These are phyloP conservation scores for Erpobdella octoculata DNA, from an alignment of 2,888 invertebrate genomes.

Conservation along the genomic window DNA sequence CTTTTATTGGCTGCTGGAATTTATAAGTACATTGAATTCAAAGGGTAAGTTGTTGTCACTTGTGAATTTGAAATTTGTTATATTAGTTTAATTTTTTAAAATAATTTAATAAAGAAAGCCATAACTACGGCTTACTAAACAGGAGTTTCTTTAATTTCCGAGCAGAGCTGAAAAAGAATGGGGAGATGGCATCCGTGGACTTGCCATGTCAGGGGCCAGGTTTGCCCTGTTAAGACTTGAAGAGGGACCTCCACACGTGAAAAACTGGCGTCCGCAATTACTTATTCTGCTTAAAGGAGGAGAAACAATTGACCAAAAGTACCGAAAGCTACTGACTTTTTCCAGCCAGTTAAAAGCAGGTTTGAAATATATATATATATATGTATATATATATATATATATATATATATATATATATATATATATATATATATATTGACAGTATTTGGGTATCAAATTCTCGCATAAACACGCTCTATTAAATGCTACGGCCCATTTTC, in stretches of 20 bases:
- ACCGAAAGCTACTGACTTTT: constrained; percentile 85
- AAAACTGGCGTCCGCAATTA: constrained; percentile 67
- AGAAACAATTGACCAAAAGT: constrained; percentile 64
- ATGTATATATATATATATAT: neutral
- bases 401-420: neutral
- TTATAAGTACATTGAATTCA: constrained; percentile 54
- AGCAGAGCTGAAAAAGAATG: constrained; percentile 96
- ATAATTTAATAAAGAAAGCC: too few relatives aligned
- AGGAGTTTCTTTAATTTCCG: too few relatives aligned
- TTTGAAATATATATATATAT: constrained; percentile 33
- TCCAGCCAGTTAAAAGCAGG: constrained; percentile 82
- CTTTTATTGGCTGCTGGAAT: constrained; percentile 49
- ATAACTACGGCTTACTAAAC: too few relatives aligned
- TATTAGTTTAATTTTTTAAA: neutral
- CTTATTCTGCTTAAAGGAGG: constrained; percentile 72
- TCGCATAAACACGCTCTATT: too few relatives aligned
- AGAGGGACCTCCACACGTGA: constrained; percentile 85
- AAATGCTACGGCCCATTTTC: too few relatives aligned
- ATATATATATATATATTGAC: too few relatives aligned
- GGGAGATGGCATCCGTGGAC: constrained; percentile 96
- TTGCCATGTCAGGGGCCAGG: constrained; percentile 91
- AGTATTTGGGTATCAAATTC: too few relatives aligned
- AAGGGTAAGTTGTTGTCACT: constrained; percentile 45
- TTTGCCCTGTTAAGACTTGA: constrained; percentile 90
- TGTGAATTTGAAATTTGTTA: neutral